Conservation (phyloP, 2,888 invertebrate genomes). For the Buathra laborator region DNA sequence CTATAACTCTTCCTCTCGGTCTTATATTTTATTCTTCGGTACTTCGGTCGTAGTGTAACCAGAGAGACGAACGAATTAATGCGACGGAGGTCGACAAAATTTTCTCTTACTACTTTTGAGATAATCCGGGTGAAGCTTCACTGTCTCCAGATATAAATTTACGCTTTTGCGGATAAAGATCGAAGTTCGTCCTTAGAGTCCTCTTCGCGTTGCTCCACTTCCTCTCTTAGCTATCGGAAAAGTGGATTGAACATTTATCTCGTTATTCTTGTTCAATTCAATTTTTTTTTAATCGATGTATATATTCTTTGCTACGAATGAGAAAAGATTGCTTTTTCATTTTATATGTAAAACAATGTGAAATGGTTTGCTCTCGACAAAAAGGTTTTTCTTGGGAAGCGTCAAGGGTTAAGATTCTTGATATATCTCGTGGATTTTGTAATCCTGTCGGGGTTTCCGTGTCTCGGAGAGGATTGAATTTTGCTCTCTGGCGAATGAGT, state of each 20-base stretch:
- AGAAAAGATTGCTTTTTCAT: neutral
- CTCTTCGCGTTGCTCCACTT: neutral
- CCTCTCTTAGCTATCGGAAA: conserved; percentile 7
- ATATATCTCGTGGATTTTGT: neutral
- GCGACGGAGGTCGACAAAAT: conserved; percentile 18
- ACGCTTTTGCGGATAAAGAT: conserved; percentile 26
- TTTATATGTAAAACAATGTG: too few species aligned
- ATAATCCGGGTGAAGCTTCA: conserved; percentile 42
- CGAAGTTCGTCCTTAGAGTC: conserved; percentile 26
- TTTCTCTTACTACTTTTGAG: conserved; percentile 37
- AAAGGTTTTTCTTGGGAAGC: too few species aligned
- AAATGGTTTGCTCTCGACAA: too few species aligned
- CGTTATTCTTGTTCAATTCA: neutral
- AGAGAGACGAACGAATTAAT: conserved; percentile 51
- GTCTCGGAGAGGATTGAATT: neutral
- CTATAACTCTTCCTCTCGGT: conserved; percentile 29
- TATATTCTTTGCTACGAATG: neutral
- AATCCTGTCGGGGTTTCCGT: neutral
- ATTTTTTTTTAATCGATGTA: neutral
- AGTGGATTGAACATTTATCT: conserved; percentile 1
- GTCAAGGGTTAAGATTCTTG: neutral
- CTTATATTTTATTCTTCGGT: conserved; percentile 48
- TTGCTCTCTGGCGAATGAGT: conserved; percentile 7
- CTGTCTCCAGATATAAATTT: conserved; percentile 27
- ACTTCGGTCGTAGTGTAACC: conserved; percentile 12